A percentile compares a stretch with the other conserved stretches of the same genome.
These are phyloP conservation scores for Busseola fusca DNA, from an alignment of 2,888 invertebrate species.

Conservation along the genomic window DNA sequence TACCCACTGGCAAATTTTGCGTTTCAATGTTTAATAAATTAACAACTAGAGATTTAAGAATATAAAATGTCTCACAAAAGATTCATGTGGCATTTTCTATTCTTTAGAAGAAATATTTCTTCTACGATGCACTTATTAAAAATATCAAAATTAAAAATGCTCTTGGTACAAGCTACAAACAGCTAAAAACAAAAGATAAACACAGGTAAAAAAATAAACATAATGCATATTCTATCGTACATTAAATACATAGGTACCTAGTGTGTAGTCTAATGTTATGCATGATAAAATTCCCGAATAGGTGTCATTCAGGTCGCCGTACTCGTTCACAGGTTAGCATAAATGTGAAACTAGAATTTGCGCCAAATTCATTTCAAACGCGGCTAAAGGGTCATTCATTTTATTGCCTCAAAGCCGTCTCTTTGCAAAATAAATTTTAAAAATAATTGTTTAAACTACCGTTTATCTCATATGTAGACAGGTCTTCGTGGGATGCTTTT, in stretches of 20 bases:
- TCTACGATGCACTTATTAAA: not conserved
- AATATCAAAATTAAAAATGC: conserved; percentile 6
- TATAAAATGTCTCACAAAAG: no score
- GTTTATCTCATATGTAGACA: conserved; percentile 27
- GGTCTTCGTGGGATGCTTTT: conserved; percentile 3
- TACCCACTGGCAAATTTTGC: not conserved
- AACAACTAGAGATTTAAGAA: not conserved
- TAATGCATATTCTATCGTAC: not conserved
- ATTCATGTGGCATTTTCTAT: not conserved
- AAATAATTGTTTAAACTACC: conserved; percentile 18
- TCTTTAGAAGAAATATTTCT: not conserved
- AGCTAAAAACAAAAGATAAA: conserved; percentile 1
- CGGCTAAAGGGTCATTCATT: conserved; percentile 7
- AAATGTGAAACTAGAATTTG: conserved; percentile 29
- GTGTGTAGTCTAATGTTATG: conserved; percentile 7
- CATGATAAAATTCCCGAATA: conserved; percentile 24
- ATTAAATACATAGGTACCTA: not conserved
- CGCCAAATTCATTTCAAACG: conserved; percentile 17
- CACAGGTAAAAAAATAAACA: conserved; percentile 21
- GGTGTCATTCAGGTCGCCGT: conserved; percentile 27
- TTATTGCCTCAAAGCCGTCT: conserved; percentile 18
- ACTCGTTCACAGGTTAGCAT: conserved; percentile 28
- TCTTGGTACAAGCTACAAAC: not conserved
- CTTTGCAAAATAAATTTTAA: conserved; percentile 19
- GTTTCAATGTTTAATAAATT: not conserved